Base-by-base conservation (phyloP, 2,113 vertebrate genomes). In the Natator depressus region DNA sequence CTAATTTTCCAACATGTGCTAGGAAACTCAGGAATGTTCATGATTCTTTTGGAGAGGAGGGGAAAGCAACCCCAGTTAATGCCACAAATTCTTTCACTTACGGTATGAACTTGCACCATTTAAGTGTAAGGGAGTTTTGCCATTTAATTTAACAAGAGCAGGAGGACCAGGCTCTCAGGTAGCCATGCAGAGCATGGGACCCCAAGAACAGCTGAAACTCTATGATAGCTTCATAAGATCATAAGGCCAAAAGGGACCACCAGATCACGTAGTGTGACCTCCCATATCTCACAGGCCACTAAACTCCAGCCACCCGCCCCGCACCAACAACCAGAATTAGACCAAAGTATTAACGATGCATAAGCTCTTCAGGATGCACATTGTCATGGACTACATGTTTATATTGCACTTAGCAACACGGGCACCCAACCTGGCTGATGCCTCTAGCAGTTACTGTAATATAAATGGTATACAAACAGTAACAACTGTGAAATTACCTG, bases 381-480 rank as follows among this genome's bases (percentile, higher is more conserved):
- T 35, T 49, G 8, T 69, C 38, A 87, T 89, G 91, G 84, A 79
- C 82, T 59, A 95, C 75, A 93, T 24, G 27, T 90, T 50, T 84
- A 55, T 84, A 93, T 10, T 53, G 72, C 0, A 10, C 84, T 89
- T 86, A 1, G 35, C 92, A 96, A 95, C 82, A 65, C 2, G 10
- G 81, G 42, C 75, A 76, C 82, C 89, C 88, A 89, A 42, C 55
- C 3, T 13, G 51, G 82, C 46, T 87, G 42, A 91, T 81, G 87
- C 83, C 91, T 94, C 82, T 72, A 94, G 87, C 93, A 95, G 91
- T 22, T 59, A 91, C 47, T 4, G 0, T 82, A 94, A 95, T 91
- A 93, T 94, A 89, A 96, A 93, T 6, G 38, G 29, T 79, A 91
- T 93, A 95, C 91, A 79, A 91, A 91, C 51, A 83, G 49, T 1